Evolutionary conservation across 2,888 invertebrate species (phyloP).

Genomic region (Ophioninae sp.): DNA sequence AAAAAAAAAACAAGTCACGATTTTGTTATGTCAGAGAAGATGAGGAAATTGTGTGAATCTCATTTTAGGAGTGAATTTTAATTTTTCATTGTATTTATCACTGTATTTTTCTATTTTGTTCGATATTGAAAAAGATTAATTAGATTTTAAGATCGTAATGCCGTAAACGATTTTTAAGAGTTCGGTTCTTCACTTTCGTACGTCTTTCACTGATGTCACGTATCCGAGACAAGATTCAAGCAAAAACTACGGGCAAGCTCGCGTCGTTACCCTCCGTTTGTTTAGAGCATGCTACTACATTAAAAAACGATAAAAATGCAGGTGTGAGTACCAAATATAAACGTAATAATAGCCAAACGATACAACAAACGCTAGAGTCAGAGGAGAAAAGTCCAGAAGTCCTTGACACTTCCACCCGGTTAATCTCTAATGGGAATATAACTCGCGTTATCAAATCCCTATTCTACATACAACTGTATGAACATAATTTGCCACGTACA

Average conservation of each 20-base stretch:
- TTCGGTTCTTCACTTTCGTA: not conserved
- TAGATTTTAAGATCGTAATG: not conserved
- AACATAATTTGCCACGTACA: not conserved
- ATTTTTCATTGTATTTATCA: not conserved
- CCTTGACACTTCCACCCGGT: not conserved
- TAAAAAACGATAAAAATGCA: not conserved
- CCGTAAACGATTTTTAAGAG: not conserved
- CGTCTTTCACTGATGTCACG: not conserved
- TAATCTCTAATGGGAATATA: conserved; percentile 9
- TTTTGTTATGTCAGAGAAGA: not conserved
- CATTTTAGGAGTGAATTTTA: not conserved
- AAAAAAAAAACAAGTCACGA: not conserved
- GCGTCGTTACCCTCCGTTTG: conserved; percentile 73
- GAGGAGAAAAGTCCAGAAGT: not conserved
- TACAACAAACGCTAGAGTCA: conserved; percentile 12
- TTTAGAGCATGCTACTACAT: conserved; percentile 60
- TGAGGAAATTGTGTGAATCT: not conserved
- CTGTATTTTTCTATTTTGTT: not conserved
- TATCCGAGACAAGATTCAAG: not conserved
- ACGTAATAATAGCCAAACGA: conserved; percentile 16
- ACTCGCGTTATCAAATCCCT: not conserved
- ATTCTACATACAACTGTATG: not conserved
- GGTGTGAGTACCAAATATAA: not conserved
- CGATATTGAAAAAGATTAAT: not conserved
- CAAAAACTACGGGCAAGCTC: conserved; percentile 27